Base-by-base conservation (phyloP, 2,113 vertebrate genomes). In the Antigone vipio region DNA sequence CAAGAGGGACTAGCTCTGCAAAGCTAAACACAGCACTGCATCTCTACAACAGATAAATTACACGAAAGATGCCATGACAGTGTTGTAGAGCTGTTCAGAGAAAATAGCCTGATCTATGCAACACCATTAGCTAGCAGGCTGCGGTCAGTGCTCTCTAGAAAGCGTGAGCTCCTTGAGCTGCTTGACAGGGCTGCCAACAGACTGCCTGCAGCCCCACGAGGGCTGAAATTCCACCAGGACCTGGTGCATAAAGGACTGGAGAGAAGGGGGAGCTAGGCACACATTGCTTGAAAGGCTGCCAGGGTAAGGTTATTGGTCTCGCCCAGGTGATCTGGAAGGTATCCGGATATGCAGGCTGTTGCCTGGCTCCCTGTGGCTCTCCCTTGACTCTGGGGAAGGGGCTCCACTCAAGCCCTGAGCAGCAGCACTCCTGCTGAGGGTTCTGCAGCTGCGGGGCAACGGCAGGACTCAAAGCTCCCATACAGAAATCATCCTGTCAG, bases 91-190 rank as follows among this genome's bases (percentile, higher is more conserved):
- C 30, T 53, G 22, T 14, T 87, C 5, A 2, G 13, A 68, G 14
- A 52, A 26, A 68, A 34, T 0, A 49, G 16, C 14, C 42, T 59
- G n/a, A 79, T 38, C 53, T 68, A 55, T 32, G 27, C 34, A 60
- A 49, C 3, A 4, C 29, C 23, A 1, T 9, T 4, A 29, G 45
- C 49, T 2, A 42, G 35, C 17, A 49, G 63, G 27, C 16, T 60
- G 45, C 29, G 32, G 59, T 8, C 1, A 0, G 15, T 32, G 49
- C 40, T 64, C 80, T 53, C 71, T 59, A 45, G 74, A 82, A 94
- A 93, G 62, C 71, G 83, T 0, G 0, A 91, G 53, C 34, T 77
- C 56, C 38, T 29, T 0, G 0, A 12, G 32, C 50, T 0, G 0
- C 50, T 49, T 35, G 21, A 45, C 45, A n/a, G 0, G 1, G 40